Evolutionary conservation across 1,140 invertebrate species (phyloP).

Genomic region (Orchesella cincta): DNA sequence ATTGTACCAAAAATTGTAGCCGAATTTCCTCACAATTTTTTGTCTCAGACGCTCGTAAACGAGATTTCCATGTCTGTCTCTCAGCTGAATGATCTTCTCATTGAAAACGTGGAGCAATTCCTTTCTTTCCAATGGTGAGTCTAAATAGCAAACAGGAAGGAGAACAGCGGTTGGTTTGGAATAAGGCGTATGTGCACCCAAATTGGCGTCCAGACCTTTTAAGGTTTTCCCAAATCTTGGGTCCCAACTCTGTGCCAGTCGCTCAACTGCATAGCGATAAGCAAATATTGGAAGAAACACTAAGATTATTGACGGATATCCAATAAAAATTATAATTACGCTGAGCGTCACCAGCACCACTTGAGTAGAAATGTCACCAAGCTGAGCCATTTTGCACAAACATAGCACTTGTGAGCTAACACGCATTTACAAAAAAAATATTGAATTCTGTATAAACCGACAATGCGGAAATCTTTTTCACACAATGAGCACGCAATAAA

Average conservation of each 20-base stretch:
- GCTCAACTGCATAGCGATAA: background rate
- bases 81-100: background rate
- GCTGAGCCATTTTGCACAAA: no score
- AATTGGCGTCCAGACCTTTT: background rate
- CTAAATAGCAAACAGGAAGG: background rate
- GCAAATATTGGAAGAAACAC: background rate
- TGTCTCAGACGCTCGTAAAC: no score
- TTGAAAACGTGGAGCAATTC: background rate
- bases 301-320: background rate
- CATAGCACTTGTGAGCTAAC: no score
- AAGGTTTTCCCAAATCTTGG: background rate
- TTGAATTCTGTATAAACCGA: no score
- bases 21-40: constrained; percentile 3
- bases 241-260: background rate
- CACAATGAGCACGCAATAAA: no score
- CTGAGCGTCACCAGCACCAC: no score
- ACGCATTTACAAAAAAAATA: no score
- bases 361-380: no score
- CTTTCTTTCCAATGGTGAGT: background rate
- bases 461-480: no score
- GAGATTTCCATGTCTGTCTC: background rate
- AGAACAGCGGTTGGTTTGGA: background rate
- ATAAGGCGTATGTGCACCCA: background rate
- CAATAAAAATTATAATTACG: no score
- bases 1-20: background rate